phyloP scores from a whole-genome alignment of 2,113 vertebrate genomes.

The Oceanodroma tethys region DNA sequence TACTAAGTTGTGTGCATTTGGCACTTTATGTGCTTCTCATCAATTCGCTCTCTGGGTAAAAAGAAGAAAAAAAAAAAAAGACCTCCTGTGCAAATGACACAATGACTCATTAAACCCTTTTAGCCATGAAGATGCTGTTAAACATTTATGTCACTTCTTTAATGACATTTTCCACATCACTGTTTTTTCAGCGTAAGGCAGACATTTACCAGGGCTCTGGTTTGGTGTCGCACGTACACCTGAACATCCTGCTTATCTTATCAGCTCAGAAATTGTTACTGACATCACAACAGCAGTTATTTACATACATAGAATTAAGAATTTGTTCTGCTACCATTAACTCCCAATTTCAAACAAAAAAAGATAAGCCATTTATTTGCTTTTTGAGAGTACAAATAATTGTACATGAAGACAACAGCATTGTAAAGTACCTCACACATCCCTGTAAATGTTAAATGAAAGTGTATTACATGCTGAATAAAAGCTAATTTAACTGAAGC shows the following conservation, averaged over 20 bases:
- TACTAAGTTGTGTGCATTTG: background rate
- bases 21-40: background rate
- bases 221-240: background rate
- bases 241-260: slow-evolving; percentile 53
- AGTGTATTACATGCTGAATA: slow-evolving; percentile 24
- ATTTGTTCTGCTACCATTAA: background rate
- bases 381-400: background rate
- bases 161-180: slow-evolving; percentile 70
- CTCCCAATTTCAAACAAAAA: background rate
- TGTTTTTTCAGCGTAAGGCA: slow-evolving; percentile 46
- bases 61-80: background rate
- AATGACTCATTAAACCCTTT: slow-evolving; percentile 63
- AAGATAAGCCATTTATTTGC: background rate
- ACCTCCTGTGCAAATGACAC: slow-evolving; percentile 26
- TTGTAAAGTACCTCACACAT: background rate
- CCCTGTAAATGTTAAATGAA: slow-evolving; percentile 13
- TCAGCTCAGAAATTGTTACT: slow-evolving; percentile 47
- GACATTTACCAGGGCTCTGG: slow-evolving; percentile 49
- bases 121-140: slow-evolving; percentile 25
- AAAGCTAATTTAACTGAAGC: slow-evolving; percentile 54
- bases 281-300: slow-evolving; percentile 22
- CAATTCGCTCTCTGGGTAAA: background rate
- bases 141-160: slow-evolving; percentile 55
- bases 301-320: background rate
- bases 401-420: background rate